These are phyloP conservation scores for Corythornis cristatus DNA, from an alignment of 2,113 vertebrate species.

Conservation along the genomic window DNA sequence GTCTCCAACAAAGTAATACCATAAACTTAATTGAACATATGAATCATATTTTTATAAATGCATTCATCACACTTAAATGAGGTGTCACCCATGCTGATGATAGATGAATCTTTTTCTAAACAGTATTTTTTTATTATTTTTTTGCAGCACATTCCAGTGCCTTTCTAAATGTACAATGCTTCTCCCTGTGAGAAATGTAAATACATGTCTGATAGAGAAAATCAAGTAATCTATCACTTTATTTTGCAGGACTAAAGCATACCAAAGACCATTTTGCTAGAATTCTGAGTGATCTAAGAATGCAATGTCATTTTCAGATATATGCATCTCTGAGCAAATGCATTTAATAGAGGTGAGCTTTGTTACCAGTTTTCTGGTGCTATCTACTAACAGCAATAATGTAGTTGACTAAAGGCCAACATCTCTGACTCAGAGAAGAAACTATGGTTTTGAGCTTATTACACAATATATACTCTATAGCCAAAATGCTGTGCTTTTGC, in stretches of 20 bases:
- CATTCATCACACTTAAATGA: slow-evolving; percentile 71
- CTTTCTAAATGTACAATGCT: slow-evolving; percentile 1
- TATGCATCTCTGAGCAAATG: neutral
- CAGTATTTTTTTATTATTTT: slow-evolving; percentile 21
- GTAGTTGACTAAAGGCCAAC: neutral
- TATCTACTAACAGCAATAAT: neutral
- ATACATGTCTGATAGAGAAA: neutral
- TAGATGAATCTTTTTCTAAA: slow-evolving; percentile 40
- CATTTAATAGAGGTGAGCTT: neutral
- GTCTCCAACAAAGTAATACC: neutral
- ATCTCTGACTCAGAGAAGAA: neutral
- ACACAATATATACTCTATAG: neutral
- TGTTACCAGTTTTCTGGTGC: neutral
- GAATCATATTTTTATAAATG: neutral
- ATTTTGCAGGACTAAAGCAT: neutral
- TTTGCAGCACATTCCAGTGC: slow-evolving; percentile 16
- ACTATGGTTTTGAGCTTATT: neutral
- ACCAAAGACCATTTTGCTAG: neutral
- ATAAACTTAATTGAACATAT: neutral
- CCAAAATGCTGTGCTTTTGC: neutral
- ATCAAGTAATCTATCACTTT: neutral
- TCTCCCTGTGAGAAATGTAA: neutral
- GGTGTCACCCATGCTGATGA: slow-evolving; percentile 37
- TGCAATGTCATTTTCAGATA: neutral
- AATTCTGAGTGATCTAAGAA: neutral